A percentile compares a stretch with the other conserved stretches of the same genome.
phyloP scores from a whole-genome alignment of 2,113 vertebrate species.

The Forbesichthys agassizii region DNA sequence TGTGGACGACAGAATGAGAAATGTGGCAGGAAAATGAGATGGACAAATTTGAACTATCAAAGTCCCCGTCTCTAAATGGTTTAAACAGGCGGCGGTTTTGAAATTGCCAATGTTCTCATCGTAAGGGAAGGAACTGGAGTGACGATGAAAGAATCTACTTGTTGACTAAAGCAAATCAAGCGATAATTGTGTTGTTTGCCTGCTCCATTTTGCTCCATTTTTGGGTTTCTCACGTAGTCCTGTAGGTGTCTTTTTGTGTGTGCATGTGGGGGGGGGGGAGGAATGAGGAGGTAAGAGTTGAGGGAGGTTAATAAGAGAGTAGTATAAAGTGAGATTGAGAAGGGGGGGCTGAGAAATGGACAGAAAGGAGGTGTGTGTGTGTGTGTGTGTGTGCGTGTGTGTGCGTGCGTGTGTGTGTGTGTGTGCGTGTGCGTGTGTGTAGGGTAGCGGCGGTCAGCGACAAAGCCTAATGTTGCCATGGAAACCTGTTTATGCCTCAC shows the following conservation, averaged over 20 bases:
- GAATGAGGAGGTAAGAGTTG: slow-evolving; percentile 63
- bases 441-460: slow-evolving; percentile 56
- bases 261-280: not conserved
- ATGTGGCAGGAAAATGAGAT: slow-evolving; percentile 26
- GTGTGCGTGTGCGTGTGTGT: slow-evolving; percentile 16
- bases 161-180: slow-evolving; percentile 49
- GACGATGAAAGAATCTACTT: slow-evolving; percentile 46
- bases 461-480: slow-evolving; percentile 80
- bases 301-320: slow-evolving; percentile 69
- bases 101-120: slow-evolving; percentile 9
- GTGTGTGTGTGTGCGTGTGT: slow-evolving; percentile 15
- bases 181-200: slow-evolving; percentile 44
- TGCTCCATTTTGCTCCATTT: not conserved
- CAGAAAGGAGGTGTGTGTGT: slow-evolving; percentile 31
- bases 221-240: slow-evolving; percentile 44
- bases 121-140: not conserved
- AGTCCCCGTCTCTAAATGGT: slow-evolving; percentile 10
- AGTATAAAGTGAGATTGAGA: slow-evolving; percentile 72
- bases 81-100: slow-evolving; percentile 15
- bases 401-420: slow-evolving; percentile 22
- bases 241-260: slow-evolving; percentile 43
- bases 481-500: slow-evolving; percentile 85
- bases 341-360: slow-evolving; percentile 41
- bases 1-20: not conserved
- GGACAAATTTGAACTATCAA: slow-evolving; percentile 50